phyloP scores from a whole-genome alignment of 2,113 vertebrate genomes.

The Puntigrus tetrazona region DNA sequence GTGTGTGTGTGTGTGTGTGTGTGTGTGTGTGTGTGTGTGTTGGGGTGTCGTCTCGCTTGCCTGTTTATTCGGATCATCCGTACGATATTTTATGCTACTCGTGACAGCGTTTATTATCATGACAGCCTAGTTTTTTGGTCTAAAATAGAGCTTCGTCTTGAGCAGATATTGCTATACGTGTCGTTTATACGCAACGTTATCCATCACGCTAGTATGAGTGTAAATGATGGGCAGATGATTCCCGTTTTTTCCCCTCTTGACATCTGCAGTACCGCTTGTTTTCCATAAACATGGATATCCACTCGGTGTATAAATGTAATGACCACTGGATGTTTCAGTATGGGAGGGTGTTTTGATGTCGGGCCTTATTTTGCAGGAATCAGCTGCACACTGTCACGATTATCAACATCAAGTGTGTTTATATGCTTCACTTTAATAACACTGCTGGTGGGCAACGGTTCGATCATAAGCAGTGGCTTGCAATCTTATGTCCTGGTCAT shows the following conservation, averaged over 20 bases:
- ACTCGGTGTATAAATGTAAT: background rate
- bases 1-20: no score
- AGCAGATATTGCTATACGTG: background rate
- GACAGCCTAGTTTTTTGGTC: background rate
- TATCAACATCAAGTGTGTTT: conserved; percentile 5
- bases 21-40: no score
- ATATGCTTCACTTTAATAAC: background rate
- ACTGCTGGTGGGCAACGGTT: background rate
- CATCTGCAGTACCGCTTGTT: background rate
- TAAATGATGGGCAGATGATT: background rate
- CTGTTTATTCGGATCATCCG: background rate
- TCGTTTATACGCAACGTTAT: background rate
- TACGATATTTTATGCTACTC: background rate
- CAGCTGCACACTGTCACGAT: background rate
- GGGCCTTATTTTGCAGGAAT: background rate
- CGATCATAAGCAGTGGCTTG: background rate
- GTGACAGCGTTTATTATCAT: background rate
- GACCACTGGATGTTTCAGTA: background rate
- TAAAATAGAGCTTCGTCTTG: no score
- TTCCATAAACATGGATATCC: background rate
- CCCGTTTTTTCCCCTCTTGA: background rate
- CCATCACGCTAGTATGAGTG: background rate
- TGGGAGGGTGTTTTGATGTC: background rate
- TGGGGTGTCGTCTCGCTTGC: background rate
- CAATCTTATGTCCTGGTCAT: background rate